Evolutionary conservation across 2,888 invertebrate genomes (phyloP), one percentile per base, ranked within the genome.

Genomic region (Odontocerum albicorne): DNA sequence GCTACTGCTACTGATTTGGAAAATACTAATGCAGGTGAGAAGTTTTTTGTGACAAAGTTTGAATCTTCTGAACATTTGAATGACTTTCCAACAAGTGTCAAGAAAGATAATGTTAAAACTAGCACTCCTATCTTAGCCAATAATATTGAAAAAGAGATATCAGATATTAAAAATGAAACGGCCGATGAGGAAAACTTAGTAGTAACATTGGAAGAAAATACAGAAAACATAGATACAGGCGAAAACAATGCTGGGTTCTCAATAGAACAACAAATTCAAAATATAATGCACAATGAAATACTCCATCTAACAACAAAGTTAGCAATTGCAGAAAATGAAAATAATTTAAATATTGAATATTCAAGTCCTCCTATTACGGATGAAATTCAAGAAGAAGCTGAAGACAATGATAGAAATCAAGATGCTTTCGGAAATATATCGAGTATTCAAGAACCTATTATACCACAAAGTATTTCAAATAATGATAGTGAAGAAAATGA

Each of bases 291-390:
- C 60, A 75, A 75, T 53, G 76, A 77, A 52, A 65, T 76, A 40
- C 73, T 46, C n/a, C 49, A 77, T 56, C 72, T 77, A n/a, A 76
- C 75, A 2, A 69, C 73, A 0, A 77, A 77, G 55, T 56, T 78
- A 36, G 78, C 78, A 1, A 77, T 77, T 68, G 78, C 77, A 0
- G 78, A 79, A 61, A 79, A 77, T 55, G 79, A 79, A 61, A 79
- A 79, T 55, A 79, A 79, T 61, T 63, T 77, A 64, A 79, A 79
- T 58, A 73, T 79, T 13, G 79, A 79, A 62, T 73, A 77, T 55
- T 76, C 75, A 1, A 75, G 74, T 2, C 75, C 77, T 1, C 60
- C 74, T 46, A 71, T 68, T 1, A 71, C 74, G 1, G 74, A 73
- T 22, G 55, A 50, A 31, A 27, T 57, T 12, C 40, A 70, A 12